Conservation (phyloP, 1,140 invertebrate species). For the Ceratoteleas bidentatus region DNA sequence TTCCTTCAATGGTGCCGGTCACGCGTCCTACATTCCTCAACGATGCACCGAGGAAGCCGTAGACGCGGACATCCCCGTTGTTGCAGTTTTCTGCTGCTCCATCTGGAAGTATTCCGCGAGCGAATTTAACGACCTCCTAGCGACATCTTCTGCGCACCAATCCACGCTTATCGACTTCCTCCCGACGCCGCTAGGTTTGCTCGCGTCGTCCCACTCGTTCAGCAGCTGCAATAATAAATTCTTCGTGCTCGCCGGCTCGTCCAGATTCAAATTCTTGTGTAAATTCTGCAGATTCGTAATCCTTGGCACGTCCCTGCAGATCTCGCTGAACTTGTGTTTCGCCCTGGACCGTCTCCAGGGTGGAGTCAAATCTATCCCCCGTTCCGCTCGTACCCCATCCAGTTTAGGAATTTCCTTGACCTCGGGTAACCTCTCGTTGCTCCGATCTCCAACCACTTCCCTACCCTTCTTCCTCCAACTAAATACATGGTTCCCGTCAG, state of each 20-base stretch:
- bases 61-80: slow-evolving; percentile 20
- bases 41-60: slow-evolving; percentile 66
- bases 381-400: too few relatives aligned
- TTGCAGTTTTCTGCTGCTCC: slow-evolving; percentile 71
- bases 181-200: slow-evolving; percentile 63
- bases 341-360: slow-evolving; percentile 74
- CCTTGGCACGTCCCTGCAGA: slow-evolving; percentile 77
- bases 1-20: background rate
- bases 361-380: slow-evolving; percentile 74
- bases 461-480: slow-evolving; percentile 52
- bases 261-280: slow-evolving; percentile 72
- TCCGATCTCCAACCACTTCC: background rate
- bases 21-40: slow-evolving; percentile 42
- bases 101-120: slow-evolving; percentile 79
- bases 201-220: slow-evolving; percentile 86
- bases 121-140: slow-evolving; percentile 78
- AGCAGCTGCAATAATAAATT: slow-evolving; percentile 87
- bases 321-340: slow-evolving; percentile 77
- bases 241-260: slow-evolving; percentile 84
- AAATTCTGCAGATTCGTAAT: slow-evolving; percentile 75
- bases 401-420: too few relatives aligned
- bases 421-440: background rate
- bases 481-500: slow-evolving; percentile 47
- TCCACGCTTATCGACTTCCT: slow-evolving; percentile 79
- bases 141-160: slow-evolving; percentile 77